A percentile compares a stretch with the other conserved stretches of the same genome.
phyloP scores from a whole-genome alignment of 2,888 invertebrate genomes.

The Heliothis peltigera region DNA sequence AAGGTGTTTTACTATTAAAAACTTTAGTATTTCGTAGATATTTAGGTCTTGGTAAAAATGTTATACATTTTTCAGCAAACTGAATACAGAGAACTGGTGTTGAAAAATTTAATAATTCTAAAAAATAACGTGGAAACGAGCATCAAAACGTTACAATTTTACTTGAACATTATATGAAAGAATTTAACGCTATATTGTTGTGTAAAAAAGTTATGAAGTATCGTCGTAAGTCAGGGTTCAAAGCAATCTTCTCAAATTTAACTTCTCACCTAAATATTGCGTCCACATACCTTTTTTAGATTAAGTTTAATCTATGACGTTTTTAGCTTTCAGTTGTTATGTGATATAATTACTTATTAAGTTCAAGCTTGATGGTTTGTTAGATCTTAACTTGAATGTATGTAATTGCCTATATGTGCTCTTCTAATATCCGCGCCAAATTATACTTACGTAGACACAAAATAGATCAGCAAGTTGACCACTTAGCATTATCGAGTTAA shows the following conservation, averaged over 20 bases:
- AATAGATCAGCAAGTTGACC: too few relatives aligned
- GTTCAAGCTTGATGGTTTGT: too few relatives aligned
- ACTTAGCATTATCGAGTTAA: too few relatives aligned
- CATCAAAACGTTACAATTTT: conserved; percentile 13
- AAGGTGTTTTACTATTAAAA: not conserved
- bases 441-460: too few relatives aligned
- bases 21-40: not conserved
- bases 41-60: not conserved
- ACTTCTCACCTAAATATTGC: conserved; percentile 2
- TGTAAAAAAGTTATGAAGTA: conserved; percentile 3
- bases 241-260: conserved; percentile 4
- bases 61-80: conserved; percentile 15
- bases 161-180: conserved; percentile 21
- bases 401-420: too few relatives aligned
- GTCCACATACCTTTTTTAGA: not conserved
- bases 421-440: too few relatives aligned
- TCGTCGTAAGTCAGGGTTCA: not conserved
- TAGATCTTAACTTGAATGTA: too few relatives aligned
- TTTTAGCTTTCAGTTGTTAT: too few relatives aligned
- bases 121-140: conserved; percentile 12
- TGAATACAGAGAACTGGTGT: conserved; percentile 2
- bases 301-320: too few relatives aligned
- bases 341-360: too few relatives aligned
- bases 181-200: conserved; percentile 15
- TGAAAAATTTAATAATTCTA: conserved; percentile 29